These are phyloP conservation scores for Sphaeridia pumilis DNA, from an alignment of 2,888 invertebrate genomes.

Conservation along the genomic window DNA sequence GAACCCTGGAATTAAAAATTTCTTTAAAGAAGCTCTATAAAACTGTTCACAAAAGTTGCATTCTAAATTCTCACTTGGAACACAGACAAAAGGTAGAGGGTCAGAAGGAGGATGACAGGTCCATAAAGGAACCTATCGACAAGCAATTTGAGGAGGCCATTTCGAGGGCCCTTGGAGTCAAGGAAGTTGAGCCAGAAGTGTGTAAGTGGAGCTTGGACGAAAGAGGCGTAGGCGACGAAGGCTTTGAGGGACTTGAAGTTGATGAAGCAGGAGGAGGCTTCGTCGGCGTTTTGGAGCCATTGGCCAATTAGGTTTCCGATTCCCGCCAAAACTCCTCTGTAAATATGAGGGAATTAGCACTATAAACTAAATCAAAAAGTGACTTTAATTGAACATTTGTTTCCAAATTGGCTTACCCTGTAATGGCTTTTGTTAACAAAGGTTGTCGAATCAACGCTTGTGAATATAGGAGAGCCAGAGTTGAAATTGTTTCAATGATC, in stretches of 20 bases:
- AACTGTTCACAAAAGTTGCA: no score
- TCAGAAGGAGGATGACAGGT: conserved; percentile 8
- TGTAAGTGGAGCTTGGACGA: conserved; percentile 7
- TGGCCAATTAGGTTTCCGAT: conserved; percentile 14
- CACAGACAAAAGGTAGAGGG: conserved; percentile 2
- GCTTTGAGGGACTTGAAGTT: neutral
- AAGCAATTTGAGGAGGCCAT: conserved; percentile 7
- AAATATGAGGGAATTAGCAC: neutral
- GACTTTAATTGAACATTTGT: no score
- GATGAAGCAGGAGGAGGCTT: no score
- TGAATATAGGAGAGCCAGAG: neutral
- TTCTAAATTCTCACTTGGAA: conserved; percentile 7
- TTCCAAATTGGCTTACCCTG: conserved; percentile 16
- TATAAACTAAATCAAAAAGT: no score
- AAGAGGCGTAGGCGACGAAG: conserved; percentile 9
- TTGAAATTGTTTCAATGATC: no score
- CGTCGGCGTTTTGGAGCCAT: neutral
- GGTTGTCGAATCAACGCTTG: conserved; percentile 4
- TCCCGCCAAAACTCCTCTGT: conserved; percentile 10
- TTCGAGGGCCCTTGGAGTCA: conserved; percentile 7
- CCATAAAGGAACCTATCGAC: conserved; percentile 15
- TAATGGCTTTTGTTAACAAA: conserved; percentile 12
- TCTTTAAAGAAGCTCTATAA: no score
- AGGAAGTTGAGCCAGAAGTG: conserved; percentile 12
- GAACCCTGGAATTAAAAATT: no score